Evolutionary conservation across 2,888 invertebrate genomes (phyloP).

Genomic region (Agelastica alni): DNA sequence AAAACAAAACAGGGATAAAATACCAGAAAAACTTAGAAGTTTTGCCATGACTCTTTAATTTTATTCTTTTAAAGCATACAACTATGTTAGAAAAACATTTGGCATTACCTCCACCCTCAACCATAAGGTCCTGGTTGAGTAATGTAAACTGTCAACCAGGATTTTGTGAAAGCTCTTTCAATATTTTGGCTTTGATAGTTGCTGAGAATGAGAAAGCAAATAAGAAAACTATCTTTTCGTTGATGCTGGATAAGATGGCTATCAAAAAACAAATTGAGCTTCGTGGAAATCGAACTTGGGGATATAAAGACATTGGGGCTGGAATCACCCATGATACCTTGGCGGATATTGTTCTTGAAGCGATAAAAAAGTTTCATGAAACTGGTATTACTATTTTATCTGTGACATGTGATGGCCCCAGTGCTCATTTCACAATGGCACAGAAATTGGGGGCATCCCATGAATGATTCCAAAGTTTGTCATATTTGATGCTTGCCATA

Average conservation of each 20-base stretch:
- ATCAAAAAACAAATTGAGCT: slow-evolving; percentile 33
- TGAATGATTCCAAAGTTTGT: slow-evolving; percentile 12
- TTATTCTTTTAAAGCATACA: too few relatives aligned
- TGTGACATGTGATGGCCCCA: too few relatives aligned
- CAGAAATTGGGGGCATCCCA: slow-evolving; percentile 31
- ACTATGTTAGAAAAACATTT: too few relatives aligned
- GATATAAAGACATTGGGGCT: slow-evolving; percentile 32
- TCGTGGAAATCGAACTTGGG: slow-evolving; percentile 26
- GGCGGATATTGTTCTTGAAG: slow-evolving; percentile 32
- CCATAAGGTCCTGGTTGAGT: too few relatives aligned
- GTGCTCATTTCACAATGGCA: slow-evolving; percentile 27
- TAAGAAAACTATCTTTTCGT: slow-evolving; percentile 28
- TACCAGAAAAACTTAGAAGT: too few relatives aligned
- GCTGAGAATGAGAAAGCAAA: not conserved
- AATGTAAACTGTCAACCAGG: slow-evolving; percentile 33
- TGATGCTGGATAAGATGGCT: slow-evolving; percentile 44
- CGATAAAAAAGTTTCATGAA: too few relatives aligned
- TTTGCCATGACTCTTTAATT: too few relatives aligned
- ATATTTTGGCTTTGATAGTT: slow-evolving; percentile 27
- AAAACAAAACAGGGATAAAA: too few relatives aligned
- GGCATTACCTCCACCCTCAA: slow-evolving; percentile 28
- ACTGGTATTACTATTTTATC: too few relatives aligned
- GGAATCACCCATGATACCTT: slow-evolving; percentile 33
- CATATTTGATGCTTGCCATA: too few relatives aligned
- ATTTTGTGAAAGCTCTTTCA: slow-evolving; percentile 34